These are phyloP conservation scores for Dolomedes plantarius DNA, from an alignment of 2,888 invertebrate genomes.

Conservation along the genomic window DNA sequence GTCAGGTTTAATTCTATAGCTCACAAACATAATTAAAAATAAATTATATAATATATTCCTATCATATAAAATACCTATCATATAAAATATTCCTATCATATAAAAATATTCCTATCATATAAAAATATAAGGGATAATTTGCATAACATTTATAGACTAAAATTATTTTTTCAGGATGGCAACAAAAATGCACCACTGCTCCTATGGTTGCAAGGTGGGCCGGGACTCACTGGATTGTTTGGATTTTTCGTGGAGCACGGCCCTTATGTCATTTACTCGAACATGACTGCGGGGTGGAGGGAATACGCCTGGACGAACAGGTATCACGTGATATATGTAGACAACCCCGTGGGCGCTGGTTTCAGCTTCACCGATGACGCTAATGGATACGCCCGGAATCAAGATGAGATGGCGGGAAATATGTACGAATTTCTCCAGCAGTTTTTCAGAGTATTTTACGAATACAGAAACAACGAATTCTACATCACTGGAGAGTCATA, in stretches of 20 bases:
- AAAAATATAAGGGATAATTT: too few relatives aligned
- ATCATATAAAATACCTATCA: too few relatives aligned
- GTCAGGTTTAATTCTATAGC: too few relatives aligned
- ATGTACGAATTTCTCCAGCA: conserved; percentile 86
- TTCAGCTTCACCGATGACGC: conserved; percentile 90
- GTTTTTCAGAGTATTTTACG: conserved; percentile 89
- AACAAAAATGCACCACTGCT: conserved; percentile 76
- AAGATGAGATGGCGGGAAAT: conserved; percentile 87
- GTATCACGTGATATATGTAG: conserved; percentile 90
- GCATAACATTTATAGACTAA: too few relatives aligned
- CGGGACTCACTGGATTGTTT: conserved; percentile 77
- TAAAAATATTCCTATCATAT: too few relatives aligned
- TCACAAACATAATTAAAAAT: too few relatives aligned
- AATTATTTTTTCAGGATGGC: conserved; percentile 74
- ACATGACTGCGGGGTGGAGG: conserved; percentile 78
- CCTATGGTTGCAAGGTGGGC: conserved; percentile 78
- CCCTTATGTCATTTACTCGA: conserved; percentile 81
- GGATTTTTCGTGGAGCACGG: conserved; percentile 85
- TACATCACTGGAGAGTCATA: conserved; percentile 94
- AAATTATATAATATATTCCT: too few relatives aligned
- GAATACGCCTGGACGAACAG: conserved; percentile 87
- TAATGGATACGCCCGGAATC: conserved; percentile 86
- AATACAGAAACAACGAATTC: conserved; percentile 85
- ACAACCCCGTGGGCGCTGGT: conserved; percentile 95
- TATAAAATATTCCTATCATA: too few relatives aligned